These are phyloP conservation scores for Anoplopoma fimbria DNA, from an alignment of 2,113 vertebrate species.

Conservation along the genomic window DNA sequence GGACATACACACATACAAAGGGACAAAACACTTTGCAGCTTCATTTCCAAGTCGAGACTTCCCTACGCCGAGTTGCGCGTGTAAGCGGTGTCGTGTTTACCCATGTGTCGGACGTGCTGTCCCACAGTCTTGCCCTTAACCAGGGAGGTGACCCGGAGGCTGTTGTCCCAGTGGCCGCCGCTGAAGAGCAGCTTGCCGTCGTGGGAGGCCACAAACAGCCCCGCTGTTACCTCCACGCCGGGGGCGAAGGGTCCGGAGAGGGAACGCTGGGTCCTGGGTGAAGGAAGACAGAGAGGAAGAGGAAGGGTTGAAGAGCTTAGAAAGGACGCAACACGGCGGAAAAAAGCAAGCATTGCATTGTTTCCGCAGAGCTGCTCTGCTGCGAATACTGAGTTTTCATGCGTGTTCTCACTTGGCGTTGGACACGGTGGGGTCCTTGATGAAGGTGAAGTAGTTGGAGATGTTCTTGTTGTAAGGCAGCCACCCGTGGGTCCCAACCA, in stretches of 20 bases:
- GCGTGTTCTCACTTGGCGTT: constrained; percentile 90
- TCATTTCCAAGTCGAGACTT: not conserved
- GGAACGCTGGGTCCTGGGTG: constrained; percentile 89
- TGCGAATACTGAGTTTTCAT: not conserved
- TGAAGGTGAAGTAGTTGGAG: constrained; percentile 99
- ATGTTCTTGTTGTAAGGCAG: constrained; percentile 96
- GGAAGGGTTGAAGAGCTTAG: not conserved
- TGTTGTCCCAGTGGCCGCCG: constrained; percentile 98
- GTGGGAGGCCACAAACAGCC: constrained; percentile 93
- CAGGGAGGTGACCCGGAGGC: constrained; percentile 93
- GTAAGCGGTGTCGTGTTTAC: constrained; percentile 71
- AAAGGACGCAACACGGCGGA: not conserved
- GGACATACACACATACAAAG: not conserved
- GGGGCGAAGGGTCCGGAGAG: constrained; percentile 93
- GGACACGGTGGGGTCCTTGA: constrained; percentile 94
- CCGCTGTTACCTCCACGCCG: constrained; percentile 88
- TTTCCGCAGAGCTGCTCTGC: too few relatives aligned
- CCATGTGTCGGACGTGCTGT: constrained; percentile 95
- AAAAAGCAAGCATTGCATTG: not conserved
- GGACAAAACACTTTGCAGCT: not conserved
- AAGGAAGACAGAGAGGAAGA: not conserved
- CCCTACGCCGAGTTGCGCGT: not conserved
- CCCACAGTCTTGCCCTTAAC: constrained; percentile 92
- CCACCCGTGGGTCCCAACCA: constrained; percentile 96
- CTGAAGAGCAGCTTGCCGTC: constrained; percentile 98